These are phyloP conservation scores for Panurus biarmicus DNA, from an alignment of 2,113 vertebrate species.

Conservation along the genomic window DNA sequence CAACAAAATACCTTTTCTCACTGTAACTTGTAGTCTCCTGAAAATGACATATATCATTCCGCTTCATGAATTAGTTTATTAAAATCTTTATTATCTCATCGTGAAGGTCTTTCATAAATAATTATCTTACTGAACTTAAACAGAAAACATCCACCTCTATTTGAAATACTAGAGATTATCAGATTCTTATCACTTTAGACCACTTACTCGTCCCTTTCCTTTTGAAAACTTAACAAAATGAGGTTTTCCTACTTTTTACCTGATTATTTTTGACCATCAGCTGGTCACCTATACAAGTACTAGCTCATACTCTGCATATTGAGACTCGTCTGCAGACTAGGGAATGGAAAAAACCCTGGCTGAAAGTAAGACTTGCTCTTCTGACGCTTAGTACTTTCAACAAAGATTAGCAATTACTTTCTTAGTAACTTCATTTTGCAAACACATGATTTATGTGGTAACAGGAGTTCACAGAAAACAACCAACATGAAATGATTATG, in stretches of 20 bases:
- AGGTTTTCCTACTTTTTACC: neutral
- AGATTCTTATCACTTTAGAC: neutral
- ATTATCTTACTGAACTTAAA: neutral
- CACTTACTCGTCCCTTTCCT: neutral
- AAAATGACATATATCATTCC: neutral
- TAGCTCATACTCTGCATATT: neutral
- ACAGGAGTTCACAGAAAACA: conserved; percentile 1
- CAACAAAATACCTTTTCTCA: neutral
- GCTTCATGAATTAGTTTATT: neutral
- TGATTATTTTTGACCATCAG: neutral
- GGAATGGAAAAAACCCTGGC: neutral
- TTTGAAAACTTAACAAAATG: neutral
- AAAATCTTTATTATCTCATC: neutral
- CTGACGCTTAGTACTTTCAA: neutral
- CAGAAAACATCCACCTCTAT: neutral
- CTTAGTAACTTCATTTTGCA: neutral
- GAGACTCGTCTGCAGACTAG: neutral
- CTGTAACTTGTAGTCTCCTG: neutral
- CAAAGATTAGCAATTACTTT: neutral
- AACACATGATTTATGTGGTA: neutral
- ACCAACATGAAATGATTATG: conserved; percentile 41
- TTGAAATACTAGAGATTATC: neutral
- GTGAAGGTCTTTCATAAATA: neutral
- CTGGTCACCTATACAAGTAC: accelerated
- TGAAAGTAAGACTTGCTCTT: neutral